Evolutionary conservation across 2,113 vertebrate species (phyloP).

Genomic region (Cacatua alba): DNA sequence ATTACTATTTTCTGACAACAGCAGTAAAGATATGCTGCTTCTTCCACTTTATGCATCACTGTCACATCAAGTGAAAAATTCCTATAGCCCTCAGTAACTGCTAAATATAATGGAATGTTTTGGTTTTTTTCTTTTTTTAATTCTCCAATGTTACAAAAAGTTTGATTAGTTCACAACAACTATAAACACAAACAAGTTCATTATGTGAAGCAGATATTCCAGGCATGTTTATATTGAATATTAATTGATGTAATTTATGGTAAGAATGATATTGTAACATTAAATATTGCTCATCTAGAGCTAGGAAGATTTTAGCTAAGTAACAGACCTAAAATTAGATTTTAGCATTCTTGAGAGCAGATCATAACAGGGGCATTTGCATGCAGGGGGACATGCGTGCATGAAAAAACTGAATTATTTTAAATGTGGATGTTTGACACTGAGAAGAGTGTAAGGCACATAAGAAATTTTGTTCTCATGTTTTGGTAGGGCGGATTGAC

Average conservation of each 20-base stretch:
- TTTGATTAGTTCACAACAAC: neutral
- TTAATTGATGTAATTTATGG: neutral
- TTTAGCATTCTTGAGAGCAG: neutral
- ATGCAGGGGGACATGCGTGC: neutral
- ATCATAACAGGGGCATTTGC: neutral
- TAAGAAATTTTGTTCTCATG: neutral
- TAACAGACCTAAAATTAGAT: neutral
- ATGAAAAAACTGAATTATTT: neutral
- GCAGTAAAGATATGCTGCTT: neutral
- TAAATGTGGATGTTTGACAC: neutral
- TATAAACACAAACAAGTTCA: neutral
- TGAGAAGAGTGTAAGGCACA: neutral
- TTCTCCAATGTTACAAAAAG: neutral
- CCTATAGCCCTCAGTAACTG: neutral
- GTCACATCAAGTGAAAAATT: neutral
- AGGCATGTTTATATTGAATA: neutral
- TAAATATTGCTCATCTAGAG: neutral
- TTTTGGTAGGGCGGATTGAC: neutral
- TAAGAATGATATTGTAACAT: neutral
- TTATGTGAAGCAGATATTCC: neutral
- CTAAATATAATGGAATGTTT: neutral
- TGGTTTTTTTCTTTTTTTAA: neutral
- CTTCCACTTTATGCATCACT: neutral
- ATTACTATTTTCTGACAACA: neutral
- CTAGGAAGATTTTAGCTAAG: neutral